Percentiles rank a stretch among this genome's conserved stretches.
Conservation (phyloP, 2,888 invertebrate species). For the Phlogophora meticulosa region DNA sequence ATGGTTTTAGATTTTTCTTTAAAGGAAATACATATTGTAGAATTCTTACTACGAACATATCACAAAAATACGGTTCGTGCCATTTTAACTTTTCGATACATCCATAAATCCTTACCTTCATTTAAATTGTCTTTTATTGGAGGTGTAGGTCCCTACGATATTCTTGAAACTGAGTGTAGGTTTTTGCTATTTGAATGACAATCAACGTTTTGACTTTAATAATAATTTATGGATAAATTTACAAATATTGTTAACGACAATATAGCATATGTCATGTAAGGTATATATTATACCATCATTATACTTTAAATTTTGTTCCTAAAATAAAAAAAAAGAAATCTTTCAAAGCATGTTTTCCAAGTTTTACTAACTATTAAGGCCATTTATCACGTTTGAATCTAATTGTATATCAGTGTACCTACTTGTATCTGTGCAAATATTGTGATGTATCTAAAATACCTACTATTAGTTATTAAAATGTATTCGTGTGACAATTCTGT, state of each 20-base stretch:
- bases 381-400: conserved; percentile 51
- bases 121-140: background rate
- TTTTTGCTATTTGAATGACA: conserved; percentile 6
- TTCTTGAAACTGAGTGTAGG: conserved; percentile 9
- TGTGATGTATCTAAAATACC: conserved; percentile 62
- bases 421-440: conserved; percentile 60
- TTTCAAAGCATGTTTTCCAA: conserved; percentile 14
- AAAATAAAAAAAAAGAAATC: conserved; percentile 42
- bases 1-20: background rate
- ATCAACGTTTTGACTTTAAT: background rate
- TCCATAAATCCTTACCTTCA: background rate
- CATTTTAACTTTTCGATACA: conserved; percentile 27
- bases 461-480: conserved; percentile 52
- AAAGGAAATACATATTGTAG: conserved; percentile 16
- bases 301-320: conserved; percentile 43
- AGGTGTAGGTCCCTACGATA: background rate
- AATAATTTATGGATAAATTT: conserved; percentile 9
- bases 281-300: background rate
- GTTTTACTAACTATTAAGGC: conserved; percentile 39
- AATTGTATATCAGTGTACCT: conserved; percentile 59
- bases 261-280: background rate
- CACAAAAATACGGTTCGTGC: conserved; percentile 34
- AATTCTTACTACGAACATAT: conserved; percentile 35
- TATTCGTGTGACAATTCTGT: conserved; percentile 64
- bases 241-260: conserved; percentile 18